These are phyloP conservation scores for Brachionus sp. DNA, from an alignment of 1,140 invertebrate genomes.

Conservation along the genomic window DNA sequence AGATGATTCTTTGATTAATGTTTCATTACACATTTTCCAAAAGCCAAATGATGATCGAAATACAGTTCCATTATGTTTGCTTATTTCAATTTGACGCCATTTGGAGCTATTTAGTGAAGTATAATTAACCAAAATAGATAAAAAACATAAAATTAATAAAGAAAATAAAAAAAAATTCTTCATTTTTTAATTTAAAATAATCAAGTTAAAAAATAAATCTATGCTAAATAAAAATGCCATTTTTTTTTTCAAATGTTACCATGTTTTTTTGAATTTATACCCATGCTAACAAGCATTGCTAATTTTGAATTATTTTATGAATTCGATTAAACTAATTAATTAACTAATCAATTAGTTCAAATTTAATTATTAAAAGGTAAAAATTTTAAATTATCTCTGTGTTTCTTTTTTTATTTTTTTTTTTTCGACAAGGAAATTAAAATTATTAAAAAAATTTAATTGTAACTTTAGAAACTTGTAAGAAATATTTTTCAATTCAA, in stretches of 20 bases:
- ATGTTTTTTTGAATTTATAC: background rate
- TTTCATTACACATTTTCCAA: constrained; percentile 25
- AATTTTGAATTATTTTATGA: too few relatives aligned
- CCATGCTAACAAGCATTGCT: background rate
- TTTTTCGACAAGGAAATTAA: too few relatives aligned
- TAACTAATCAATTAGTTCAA: too few relatives aligned
- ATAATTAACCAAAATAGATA: background rate
- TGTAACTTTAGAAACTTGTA: too few relatives aligned
- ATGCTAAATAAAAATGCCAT: background rate
- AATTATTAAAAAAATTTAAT: too few relatives aligned
- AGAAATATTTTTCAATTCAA: background rate
- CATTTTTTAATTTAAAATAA: background rate
- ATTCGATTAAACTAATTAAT: too few relatives aligned
- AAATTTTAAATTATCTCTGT: too few relatives aligned
- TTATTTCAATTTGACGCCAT: background rate
- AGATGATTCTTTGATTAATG: background rate
- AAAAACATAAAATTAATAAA: background rate
- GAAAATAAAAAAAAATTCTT: constrained; percentile 18
- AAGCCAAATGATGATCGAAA: constrained; percentile 1
- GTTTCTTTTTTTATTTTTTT: too few relatives aligned
- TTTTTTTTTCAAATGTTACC: background rate
- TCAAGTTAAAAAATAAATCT: background rate
- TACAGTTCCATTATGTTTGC: background rate
- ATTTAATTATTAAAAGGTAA: too few relatives aligned
- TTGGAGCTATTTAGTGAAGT: background rate